A percentile compares a stretch with the other conserved stretches of the same genome.
These are phyloP conservation scores for Barbus barbus DNA, from an alignment of 2,113 vertebrate species.

Conservation along the genomic window DNA sequence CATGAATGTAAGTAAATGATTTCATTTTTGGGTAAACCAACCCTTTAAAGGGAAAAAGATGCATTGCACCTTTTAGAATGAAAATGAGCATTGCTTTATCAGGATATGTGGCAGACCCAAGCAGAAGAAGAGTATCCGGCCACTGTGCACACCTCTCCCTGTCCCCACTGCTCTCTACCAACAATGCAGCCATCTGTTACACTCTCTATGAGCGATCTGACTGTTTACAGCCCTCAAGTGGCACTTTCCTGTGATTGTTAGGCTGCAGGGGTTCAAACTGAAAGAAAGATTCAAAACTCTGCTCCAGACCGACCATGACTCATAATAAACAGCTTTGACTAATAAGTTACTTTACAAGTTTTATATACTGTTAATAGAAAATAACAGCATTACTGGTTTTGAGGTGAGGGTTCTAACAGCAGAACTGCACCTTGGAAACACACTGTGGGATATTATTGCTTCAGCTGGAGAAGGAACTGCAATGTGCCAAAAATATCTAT, in stretches of 20 bases:
- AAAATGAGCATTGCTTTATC: neutral
- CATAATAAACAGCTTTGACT: neutral
- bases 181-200: slow-evolving; percentile 13
- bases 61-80: neutral
- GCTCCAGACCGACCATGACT: neutral
- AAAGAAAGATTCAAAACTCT: slow-evolving; percentile 10
- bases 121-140: slow-evolving; percentile 7
- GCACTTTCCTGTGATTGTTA: slow-evolving; percentile 36
- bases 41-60: neutral
- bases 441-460: slow-evolving; percentile 11
- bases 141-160: neutral
- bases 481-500: neutral
- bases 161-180: neutral
- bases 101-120: slow-evolving; percentile 10
- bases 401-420: neutral
- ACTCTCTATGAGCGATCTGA: neutral
- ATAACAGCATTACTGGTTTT: neutral
- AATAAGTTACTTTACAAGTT: neutral
- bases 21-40: neutral
- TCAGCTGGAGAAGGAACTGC: slow-evolving; percentile 21
- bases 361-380: neutral
- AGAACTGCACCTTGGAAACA: neutral
- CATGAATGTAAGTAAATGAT: neutral
- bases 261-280: neutral
- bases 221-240: neutral